Evolutionary conservation across 2,888 invertebrate species (phyloP).

Genomic region (Gerris lacustris): DNA sequence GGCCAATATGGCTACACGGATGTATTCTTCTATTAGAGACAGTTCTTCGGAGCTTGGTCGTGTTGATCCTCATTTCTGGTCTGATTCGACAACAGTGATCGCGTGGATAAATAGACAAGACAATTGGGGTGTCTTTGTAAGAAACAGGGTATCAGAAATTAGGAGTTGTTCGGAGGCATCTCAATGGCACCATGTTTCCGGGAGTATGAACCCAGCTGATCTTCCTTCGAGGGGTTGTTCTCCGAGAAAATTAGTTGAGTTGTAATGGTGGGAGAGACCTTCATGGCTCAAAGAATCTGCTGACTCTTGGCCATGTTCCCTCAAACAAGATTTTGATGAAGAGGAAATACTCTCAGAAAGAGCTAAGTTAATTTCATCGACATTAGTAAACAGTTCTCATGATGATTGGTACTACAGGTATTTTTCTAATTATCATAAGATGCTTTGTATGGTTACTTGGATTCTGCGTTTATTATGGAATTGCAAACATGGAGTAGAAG

Average conservation of each 20-base stretch:
- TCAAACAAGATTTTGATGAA: neutral
- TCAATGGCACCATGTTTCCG: slow-evolving; percentile 16
- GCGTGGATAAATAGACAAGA: slow-evolving; percentile 17
- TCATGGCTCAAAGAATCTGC: neutral
- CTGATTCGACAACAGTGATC: slow-evolving; percentile 19
- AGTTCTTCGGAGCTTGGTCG: neutral
- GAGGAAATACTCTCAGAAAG: neutral
- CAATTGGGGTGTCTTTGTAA: slow-evolving; percentile 19
- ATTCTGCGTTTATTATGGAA: slow-evolving; percentile 8
- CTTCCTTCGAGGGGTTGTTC: slow-evolving; percentile 19
- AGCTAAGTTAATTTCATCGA: neutral
- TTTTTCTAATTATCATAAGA: slow-evolving; percentile 12
- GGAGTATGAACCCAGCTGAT: slow-evolving; percentile 16
- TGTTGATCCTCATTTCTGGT: slow-evolving; percentile 14
- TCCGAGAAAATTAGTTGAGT: neutral
- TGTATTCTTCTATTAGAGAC: neutral
- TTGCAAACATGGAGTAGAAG: neutral
- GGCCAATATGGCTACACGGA: neutral
- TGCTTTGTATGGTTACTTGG: slow-evolving; percentile 13
- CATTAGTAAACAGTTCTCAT: neutral
- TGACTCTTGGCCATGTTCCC: neutral
- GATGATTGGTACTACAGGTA: neutral
- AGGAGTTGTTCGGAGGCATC: neutral
- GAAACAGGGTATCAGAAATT: slow-evolving; percentile 16
- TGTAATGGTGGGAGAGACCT: slow-evolving; percentile 17